Evolutionary conservation across 2,113 vertebrate species (phyloP).

Genomic region (Psammodynastes pulverulentus): DNA sequence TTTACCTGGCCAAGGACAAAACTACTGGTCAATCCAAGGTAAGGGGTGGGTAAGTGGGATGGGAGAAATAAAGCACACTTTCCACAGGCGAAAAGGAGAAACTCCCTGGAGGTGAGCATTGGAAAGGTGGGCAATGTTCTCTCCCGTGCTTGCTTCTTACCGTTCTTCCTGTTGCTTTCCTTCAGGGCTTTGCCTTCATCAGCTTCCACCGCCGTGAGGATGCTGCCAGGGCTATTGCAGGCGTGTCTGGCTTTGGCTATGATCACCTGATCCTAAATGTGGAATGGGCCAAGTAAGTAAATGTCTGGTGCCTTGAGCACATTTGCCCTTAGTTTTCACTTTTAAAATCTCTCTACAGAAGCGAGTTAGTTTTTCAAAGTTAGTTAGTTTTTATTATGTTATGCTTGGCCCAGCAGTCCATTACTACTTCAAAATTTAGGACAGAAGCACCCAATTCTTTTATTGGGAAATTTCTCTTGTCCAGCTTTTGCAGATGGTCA

Average conservation of each 20-base stretch:
- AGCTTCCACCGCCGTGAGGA: slow-evolving; percentile 96
- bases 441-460: neutral
- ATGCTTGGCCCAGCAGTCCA: neutral
- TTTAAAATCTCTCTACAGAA: neutral
- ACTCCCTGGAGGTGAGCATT: accelerated
- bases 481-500: neutral
- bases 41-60: neutral
- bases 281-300: slow-evolving; percentile 94
- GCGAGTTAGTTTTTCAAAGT: neutral
- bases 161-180: neutral
- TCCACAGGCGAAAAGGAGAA: accelerated
- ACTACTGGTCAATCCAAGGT: slow-evolving; percentile 97
- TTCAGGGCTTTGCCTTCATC: slow-evolving; percentile 94
- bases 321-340: too few relatives aligned
- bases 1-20: slow-evolving; percentile 97
- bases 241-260: slow-evolving; percentile 93
- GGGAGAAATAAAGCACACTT: accelerated
- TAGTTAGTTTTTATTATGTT: neutral
- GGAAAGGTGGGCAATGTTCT: neutral
- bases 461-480: neutral
- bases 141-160: neutral
- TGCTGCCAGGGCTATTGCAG: slow-evolving; percentile 86
- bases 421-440: neutral
- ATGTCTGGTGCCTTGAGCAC: neutral
- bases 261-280: slow-evolving; percentile 97